phyloP scores from a whole-genome alignment of 2,797 vertebrate genomes.

The Synanceia verrucosa region DNA sequence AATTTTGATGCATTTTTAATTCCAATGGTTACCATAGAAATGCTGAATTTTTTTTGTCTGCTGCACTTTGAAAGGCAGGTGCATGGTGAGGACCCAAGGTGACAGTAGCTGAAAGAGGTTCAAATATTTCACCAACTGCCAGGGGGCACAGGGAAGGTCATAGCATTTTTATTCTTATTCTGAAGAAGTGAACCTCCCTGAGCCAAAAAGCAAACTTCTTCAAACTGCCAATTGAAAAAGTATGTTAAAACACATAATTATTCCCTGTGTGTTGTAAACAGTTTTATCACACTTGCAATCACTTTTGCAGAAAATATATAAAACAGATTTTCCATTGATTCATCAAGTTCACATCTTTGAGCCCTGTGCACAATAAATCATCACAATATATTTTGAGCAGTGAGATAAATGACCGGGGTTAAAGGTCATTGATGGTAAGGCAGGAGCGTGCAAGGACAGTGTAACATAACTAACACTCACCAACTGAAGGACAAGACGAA shows the following conservation, averaged over 20 bases:
- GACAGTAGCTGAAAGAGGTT: constrained; percentile 72
- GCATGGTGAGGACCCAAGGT: constrained; percentile 71
- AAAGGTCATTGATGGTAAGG: constrained; percentile 64
- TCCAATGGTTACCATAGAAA: constrained; percentile 76
- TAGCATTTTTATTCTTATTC: constrained; percentile 39
- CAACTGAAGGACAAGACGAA: constrained; percentile 45
- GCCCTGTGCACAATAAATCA: constrained; percentile 58
- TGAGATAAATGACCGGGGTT: constrained; percentile 69
- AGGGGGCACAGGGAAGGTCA: constrained; percentile 68
- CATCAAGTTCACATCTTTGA: constrained; percentile 61
- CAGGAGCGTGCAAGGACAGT: constrained; percentile 43
- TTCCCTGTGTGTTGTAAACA: background rate
- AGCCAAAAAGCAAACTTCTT: constrained; percentile 14
- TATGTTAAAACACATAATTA: constrained; percentile 11
- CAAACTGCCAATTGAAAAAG: background rate
- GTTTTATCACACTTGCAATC: background rate
- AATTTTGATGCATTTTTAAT: constrained; percentile 81
- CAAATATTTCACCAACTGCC: constrained; percentile 66
- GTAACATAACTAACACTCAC: constrained; percentile 28
- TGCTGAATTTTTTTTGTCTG: constrained; percentile 44
- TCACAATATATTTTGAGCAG: constrained; percentile 53
- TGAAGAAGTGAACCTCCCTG: constrained; percentile 31
- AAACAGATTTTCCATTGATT: constrained; percentile 32
- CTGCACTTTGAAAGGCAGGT: constrained; percentile 66
- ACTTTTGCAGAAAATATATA: constrained; percentile 6